Base-by-base conservation (phyloP, 2,113 vertebrate genomes). In the Stegostoma tigrinum region DNA sequence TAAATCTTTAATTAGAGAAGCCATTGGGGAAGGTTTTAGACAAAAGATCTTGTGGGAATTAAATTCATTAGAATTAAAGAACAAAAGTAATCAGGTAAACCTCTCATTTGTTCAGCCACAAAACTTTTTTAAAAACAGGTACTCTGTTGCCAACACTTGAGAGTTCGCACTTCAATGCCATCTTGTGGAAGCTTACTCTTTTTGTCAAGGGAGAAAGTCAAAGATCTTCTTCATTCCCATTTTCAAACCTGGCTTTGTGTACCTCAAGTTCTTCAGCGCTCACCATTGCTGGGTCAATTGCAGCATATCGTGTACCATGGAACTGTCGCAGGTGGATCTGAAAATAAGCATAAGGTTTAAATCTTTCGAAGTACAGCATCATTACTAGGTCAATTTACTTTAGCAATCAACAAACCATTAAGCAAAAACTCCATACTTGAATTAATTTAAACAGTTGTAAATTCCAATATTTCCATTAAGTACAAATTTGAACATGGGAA, bases 271-370 rank as follows among this genome's bases (percentile, higher is more conserved):
- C 99, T 96, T 99, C 99, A 0, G 98, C 98, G 0, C 98, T 99
- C 96, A 99, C 98, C 99, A 99, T 99, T 38, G 98, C 97, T 0
- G 98, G 98, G 96, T 98, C 99, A 4, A 99, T 99, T 96, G 99
- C 99, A 0, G 99, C 98, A 0, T 99, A 99, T 7, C 98, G 97
- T 14, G 99, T 99, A 45, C 99, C 99, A 0, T 99, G 99, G 97
- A 99, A 99, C 96, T 99, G 99, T 23, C 99, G 98, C 95, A 99
- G 96, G 80, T 99, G 99, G 96, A 99, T 99, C 99, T 99, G 97
- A 55, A 1, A 95, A 91, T 10, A 61, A 52, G 17, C 15, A 15
- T 30, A 64, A n/a, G 52, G n/a, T 19, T 93, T 66, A 66, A 93
- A 66, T 19, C 55, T 38, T n/a, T 15, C 21, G 6, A 38, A 66